Conservation (phyloP, 1,140 invertebrate species). For the Ooceraea biroi region DNA sequence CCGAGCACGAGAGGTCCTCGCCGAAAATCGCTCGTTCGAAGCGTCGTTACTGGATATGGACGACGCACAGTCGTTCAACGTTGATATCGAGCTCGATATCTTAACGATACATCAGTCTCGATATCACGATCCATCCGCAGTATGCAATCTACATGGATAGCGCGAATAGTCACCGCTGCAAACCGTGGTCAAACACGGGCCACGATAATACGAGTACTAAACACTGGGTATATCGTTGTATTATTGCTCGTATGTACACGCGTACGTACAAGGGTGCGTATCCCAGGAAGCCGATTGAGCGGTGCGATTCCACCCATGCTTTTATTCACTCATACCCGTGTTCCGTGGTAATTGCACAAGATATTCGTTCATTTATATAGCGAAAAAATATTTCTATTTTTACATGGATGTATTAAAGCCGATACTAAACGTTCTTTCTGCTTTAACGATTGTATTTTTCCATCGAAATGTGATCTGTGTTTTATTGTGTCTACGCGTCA, state of each 20-base stretch:
- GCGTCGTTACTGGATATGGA: conserved; percentile 70
- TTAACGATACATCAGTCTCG: conserved; percentile 81
- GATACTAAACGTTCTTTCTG: no score
- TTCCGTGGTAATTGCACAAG: neutral
- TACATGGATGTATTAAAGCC: neutral
- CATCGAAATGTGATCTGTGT: neutral
- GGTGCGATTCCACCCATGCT: neutral
- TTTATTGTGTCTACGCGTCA: neutral
- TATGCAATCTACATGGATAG: conserved; percentile 65
- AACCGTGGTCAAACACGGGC: conserved; percentile 81
- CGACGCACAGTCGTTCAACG: conserved; percentile 63
- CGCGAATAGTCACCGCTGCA: conserved; percentile 76
- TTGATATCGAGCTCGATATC: conserved; percentile 80
- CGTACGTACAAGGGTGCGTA: conserved; percentile 32
- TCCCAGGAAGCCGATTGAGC: conserved; percentile 53
- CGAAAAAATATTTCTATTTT: neutral
- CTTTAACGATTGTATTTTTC: neutral
- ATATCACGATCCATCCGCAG: conserved; percentile 68
- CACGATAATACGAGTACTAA: conserved; percentile 83
- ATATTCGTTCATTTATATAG: neutral
- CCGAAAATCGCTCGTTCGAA: conserved; percentile 46
- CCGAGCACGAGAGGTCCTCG: conserved; percentile 36
- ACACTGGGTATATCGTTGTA: conserved; percentile 74
- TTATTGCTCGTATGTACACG: conserved; percentile 78
- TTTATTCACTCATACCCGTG: neutral